phyloP scores from a whole-genome alignment of 2,113 vertebrate genomes.

The Ranitomeya variabilis region DNA sequence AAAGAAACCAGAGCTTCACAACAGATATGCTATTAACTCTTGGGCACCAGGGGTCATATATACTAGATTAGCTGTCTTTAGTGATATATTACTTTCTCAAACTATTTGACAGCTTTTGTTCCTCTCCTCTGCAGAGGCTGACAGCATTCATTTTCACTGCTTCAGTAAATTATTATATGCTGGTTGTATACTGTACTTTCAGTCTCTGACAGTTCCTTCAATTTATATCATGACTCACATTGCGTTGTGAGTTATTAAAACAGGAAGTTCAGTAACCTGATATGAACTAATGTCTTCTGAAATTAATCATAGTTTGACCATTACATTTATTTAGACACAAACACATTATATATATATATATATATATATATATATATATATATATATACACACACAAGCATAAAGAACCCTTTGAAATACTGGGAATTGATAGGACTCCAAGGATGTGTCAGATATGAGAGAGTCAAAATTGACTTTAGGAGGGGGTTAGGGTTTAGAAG shows the following conservation, averaged over 20 bases:
- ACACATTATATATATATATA: too few relatives aligned
- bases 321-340: not conserved
- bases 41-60: slow-evolving; percentile 65
- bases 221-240: slow-evolving; percentile 25
- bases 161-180: slow-evolving; percentile 59
- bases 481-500: not conserved
- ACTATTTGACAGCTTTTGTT: slow-evolving; percentile 67
- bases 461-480: not conserved
- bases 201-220: slow-evolving; percentile 41
- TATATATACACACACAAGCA: too few relatives aligned
- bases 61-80: slow-evolving; percentile 74
- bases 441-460: not conserved
- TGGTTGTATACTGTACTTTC: slow-evolving; percentile 49
- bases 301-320: slow-evolving; percentile 19
- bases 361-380: too few relatives aligned
- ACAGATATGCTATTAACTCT: slow-evolving; percentile 66
- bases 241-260: slow-evolving; percentile 47
- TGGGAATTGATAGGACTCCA: not conserved
- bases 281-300: slow-evolving; percentile 13
- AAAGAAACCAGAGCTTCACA: slow-evolving; percentile 52
- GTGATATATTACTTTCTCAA: slow-evolving; percentile 74
- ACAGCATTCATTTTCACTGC: slow-evolving; percentile 61
- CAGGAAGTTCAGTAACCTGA: slow-evolving; percentile 38
- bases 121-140: slow-evolving; percentile 64
- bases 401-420: too few relatives aligned